Percentiles rank a stretch among this genome's conserved stretches.
phyloP scores from a whole-genome alignment of 2,888 invertebrate genomes.

The Agrotis exclamationis region DNA sequence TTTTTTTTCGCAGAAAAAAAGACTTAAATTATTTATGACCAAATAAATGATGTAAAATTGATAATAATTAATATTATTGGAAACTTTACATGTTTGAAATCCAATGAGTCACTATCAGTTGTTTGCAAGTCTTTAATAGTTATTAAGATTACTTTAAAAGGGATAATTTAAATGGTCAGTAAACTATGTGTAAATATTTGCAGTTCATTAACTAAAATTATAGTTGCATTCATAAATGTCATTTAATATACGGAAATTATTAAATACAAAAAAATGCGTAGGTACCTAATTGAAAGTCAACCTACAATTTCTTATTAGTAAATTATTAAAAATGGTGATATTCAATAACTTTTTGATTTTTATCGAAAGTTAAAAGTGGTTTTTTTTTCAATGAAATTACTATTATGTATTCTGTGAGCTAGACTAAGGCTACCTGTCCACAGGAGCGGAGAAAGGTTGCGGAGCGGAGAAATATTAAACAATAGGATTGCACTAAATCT shows the following conservation, averaged over 20 bases:
- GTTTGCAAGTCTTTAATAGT: slow-evolving; percentile 43
- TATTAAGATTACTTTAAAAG: slow-evolving; percentile 45
- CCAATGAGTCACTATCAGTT: slow-evolving; percentile 48
- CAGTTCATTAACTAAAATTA: slow-evolving; percentile 51
- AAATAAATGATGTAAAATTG: slow-evolving; percentile 20
- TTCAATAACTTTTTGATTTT: too few relatives aligned
- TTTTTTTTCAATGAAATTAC: too few relatives aligned
- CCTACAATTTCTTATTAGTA: too few relatives aligned
- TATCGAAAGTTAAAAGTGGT: too few relatives aligned
- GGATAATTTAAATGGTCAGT: slow-evolving; percentile 39
- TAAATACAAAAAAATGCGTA: too few relatives aligned
- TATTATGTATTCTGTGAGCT: too few relatives aligned
- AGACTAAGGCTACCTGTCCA: too few relatives aligned
- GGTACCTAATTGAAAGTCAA: too few relatives aligned
- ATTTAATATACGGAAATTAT: slow-evolving; percentile 5
- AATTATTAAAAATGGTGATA: too few relatives aligned
- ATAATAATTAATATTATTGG: slow-evolving; percentile 23
- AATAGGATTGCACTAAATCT: too few relatives aligned
- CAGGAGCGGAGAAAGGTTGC: too few relatives aligned
- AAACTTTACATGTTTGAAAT: slow-evolving; percentile 55
- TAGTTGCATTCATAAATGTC: slow-evolving; percentile 11
- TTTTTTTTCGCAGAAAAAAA: not conserved
- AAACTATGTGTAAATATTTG: slow-evolving; percentile 56
- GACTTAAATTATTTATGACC: not conserved
- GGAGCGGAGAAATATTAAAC: too few relatives aligned